These are phyloP conservation scores for Lepisosteus oculatus DNA, from an alignment of 2,113 vertebrate species.

Conservation along the genomic window DNA sequence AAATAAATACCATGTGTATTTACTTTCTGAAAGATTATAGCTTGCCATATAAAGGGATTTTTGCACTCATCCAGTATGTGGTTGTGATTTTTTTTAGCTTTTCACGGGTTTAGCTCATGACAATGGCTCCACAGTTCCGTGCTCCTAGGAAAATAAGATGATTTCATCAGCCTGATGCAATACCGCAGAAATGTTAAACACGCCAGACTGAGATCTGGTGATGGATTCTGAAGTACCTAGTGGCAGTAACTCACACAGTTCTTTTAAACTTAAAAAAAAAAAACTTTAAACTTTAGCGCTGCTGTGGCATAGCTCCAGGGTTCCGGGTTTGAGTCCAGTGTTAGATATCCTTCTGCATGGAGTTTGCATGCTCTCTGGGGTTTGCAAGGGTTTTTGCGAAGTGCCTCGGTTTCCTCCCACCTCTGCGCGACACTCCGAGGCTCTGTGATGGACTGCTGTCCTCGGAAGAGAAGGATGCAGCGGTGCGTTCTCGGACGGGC, in stretches of 20 bases:
- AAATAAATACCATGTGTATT: background rate
- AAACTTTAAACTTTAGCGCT: too few species aligned
- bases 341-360: too few species aligned
- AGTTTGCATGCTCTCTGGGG: too few species aligned
- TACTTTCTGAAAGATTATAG: background rate
- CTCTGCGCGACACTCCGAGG: too few species aligned
- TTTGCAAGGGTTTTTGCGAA: too few species aligned
- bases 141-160: background rate
- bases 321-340: too few species aligned
- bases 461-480: too few species aligned
- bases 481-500: too few species aligned
- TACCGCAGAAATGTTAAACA: conserved; percentile 9
- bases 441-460: too few species aligned
- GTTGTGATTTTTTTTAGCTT: background rate
- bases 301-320: too few species aligned
- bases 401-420: too few species aligned
- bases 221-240: background rate
- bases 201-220: conserved; percentile 2
- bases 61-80: background rate
- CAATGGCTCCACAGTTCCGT: background rate
- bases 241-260: background rate
- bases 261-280: background rate
- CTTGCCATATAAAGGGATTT: background rate
- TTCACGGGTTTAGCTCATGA: background rate
- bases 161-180: conserved; percentile 7